phyloP scores from a whole-genome alignment of 2,888 invertebrate species.

The Hyles lineata region DNA sequence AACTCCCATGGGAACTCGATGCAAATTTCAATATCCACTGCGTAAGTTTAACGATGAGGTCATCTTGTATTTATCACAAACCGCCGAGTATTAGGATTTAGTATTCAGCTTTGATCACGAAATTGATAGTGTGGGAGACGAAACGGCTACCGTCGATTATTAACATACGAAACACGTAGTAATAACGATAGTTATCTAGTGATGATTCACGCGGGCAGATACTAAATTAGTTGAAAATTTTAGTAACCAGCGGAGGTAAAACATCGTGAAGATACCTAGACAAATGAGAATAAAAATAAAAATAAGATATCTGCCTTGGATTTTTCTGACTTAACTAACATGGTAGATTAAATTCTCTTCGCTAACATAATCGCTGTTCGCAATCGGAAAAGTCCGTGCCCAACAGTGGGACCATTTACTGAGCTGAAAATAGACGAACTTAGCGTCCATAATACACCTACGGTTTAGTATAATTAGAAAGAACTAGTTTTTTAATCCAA shows the following conservation, averaged over 20 bases:
- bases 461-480: too few species aligned
- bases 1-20: slow-evolving; percentile 34
- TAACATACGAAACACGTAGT: slow-evolving; percentile 12
- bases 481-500: too few species aligned
- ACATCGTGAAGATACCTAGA: background rate
- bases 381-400: too few species aligned
- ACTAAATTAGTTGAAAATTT: background rate
- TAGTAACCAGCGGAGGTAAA: background rate
- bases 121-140: slow-evolving; percentile 27
- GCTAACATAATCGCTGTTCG: too few species aligned
- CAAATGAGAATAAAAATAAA: too few species aligned
- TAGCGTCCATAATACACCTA: too few species aligned
- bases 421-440: too few species aligned
- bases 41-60: slow-evolving; percentile 37
- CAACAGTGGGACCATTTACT: too few species aligned
- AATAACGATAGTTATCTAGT: background rate
- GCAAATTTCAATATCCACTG: slow-evolving; percentile 37
- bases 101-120: slow-evolving; percentile 28
- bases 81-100: slow-evolving; percentile 24
- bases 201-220: background rate
- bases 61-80: slow-evolving; percentile 32
- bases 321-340: too few species aligned
- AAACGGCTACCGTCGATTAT: background rate
- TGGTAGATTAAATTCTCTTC: too few species aligned
- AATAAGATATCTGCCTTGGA: too few species aligned